Base-by-base conservation (phyloP, 1,140 invertebrate species). In the Tetragonula clypearis region DNA sequence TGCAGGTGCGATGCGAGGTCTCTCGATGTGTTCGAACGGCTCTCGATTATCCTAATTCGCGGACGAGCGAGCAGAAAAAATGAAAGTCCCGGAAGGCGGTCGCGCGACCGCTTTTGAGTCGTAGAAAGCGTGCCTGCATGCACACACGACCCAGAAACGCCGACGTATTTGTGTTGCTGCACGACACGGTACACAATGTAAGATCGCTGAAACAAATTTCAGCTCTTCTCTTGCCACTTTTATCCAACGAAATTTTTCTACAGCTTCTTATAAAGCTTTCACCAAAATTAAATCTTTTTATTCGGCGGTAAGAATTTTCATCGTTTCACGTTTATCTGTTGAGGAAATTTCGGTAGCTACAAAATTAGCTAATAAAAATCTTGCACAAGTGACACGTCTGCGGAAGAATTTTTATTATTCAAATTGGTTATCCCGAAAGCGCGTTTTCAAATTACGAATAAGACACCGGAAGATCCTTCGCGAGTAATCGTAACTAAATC, bases 31-130 rank as follows among this genome's bases (percentile, higher is more conserved):
- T 53, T 83, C 53, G 53, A 79, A 41, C 78, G 26, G 21, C 49
- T 68, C 35, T 19, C 26, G 74, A 60, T 86, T 72, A 77, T 73
- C 60, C 41, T 71, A 86, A 88, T 76, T 79, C 53, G 62, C 26
- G 17, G n/a, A n/a, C 49, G 30, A 53, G n/a, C 41, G 12, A 8
- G 4, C 26, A 49, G 26, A 41, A 73, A 81, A 85, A 85, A 85
- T 85, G 69, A 84, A 84, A 85, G 83, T 81, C 30, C 23, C 58
- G 66, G 68, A 71, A 84, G 65, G 26, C n/a, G 56, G 68, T 72
- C 56, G 6, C 21, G 65, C 21, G 74, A 41, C 74, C 8, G 21
- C 23, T 56, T 58, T 73, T 66, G 53, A 72, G 79, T 26, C 41
- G 75, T 85, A 85, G 83, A 85, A 85, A 85, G 83, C 71, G 71